Evolutionary conservation across 2,113 vertebrate species (phyloP), one percentile per base, ranked within the genome.

Genomic region (Oplegnathus fasciatus): DNA sequence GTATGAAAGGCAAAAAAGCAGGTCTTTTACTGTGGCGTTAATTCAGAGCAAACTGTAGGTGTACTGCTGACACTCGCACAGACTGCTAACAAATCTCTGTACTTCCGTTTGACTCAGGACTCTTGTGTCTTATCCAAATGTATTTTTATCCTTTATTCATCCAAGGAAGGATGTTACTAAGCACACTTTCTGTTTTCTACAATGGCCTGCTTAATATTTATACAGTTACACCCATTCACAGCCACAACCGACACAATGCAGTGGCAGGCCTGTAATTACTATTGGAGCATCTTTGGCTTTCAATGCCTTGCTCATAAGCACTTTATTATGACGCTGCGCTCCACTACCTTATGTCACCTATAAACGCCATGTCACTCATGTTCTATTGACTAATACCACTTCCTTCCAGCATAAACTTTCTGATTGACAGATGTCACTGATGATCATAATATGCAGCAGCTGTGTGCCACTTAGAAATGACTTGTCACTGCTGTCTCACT

Each of bases 41-140:
- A 83, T 93, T 81, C 85, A 57, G 74, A 84, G 32, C 65, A 71
- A 80, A 72, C 62, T 72, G 88, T 62, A 78, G 60, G 83, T 83
- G 75, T 77, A 40, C 13, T 42, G 54, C 75, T 75, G 78, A 76
- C 82, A 74, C 58, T 18, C 48, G 22, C 62, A 22, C 62, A 70
- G n/a, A 22, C 57, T 64, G 81, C 76, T 62, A 80, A 80, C 78
- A 82, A 82, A 85, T 82, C 62, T 80, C 71, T 11, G 13, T 4
- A 9, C 72, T 83, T 85, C 57, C 13, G 40, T 75, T 72, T 81
- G 69, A 86, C 67, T 80, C 75, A 30, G 11, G 61, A 82, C 11
- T 14, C 15, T 40, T 26, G 62, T 44, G 67, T 86, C 42, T 40
- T 37, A 37, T 67, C 67, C 72, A 84, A 61, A 82, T 75, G 40